These are phyloP conservation scores for Procavia capensis DNA, from an alignment of 2,113 vertebrate species.

Conservation along the genomic window DNA sequence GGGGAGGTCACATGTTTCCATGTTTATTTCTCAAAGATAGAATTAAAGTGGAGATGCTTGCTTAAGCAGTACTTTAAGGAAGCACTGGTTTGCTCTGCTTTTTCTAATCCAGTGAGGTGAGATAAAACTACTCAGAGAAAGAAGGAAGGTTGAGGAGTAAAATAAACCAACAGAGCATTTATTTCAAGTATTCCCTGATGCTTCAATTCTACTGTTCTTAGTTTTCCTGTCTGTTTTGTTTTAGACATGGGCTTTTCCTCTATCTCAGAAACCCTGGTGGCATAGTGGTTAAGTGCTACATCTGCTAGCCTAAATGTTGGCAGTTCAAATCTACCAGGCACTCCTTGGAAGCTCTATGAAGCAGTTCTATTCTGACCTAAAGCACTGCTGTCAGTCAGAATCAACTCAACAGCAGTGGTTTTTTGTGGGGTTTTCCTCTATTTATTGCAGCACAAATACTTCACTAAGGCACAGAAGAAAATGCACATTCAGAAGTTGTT, in stretches of 20 bases:
- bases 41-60: neutral
- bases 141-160: conserved; percentile 20
- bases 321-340: too few species aligned
- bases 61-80: neutral
- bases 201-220: neutral
- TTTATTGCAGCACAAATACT: neutral
- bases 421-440: neutral
- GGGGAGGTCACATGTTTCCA: neutral
- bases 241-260: conserved; percentile 28
- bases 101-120: neutral
- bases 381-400: too few species aligned
- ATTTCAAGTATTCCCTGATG: neutral
- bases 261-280: too few species aligned
- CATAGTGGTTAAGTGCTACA: too few species aligned
- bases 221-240: conserved; percentile 12
- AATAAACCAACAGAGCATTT: neutral
- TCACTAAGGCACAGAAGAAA: neutral
- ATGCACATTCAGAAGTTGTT: neutral
- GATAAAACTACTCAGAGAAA: conserved; percentile 10
- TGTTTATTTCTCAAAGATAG: conserved; percentile 24
- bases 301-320: too few species aligned
- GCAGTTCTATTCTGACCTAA: too few species aligned
- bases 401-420: too few species aligned
- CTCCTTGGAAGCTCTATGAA: too few species aligned
- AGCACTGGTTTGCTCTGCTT: neutral